Evolutionary conservation across 2,797 vertebrate genomes (phyloP).

Genomic region (Mus spretus): DNA sequence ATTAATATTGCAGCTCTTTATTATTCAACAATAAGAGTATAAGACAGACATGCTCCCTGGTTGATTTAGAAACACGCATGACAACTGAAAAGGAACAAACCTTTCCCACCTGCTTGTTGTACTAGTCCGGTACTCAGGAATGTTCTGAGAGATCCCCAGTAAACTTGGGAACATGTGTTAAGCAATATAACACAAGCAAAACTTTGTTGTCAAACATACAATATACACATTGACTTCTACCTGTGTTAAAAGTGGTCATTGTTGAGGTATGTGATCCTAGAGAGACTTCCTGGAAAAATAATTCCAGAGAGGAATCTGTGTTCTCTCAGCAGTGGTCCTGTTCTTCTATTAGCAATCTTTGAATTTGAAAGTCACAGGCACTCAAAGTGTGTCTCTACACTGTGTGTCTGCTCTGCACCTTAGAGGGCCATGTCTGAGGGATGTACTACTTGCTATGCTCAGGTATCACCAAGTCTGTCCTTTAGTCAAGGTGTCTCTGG

Average conservation of each 20-base stretch:
- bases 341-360: constrained; percentile 5
- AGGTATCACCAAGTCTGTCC: neutral
- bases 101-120: neutral
- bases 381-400: neutral
- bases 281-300: neutral
- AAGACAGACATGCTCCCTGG: neutral
- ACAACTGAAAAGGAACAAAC: no score
- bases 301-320: neutral
- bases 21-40: neutral
- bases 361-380: neutral
- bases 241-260: neutral
- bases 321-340: neutral
- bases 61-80: neutral
- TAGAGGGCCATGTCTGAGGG: neutral
- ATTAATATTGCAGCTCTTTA: no score
- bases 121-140: neutral
- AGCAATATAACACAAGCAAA: neutral
- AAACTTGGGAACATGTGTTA: neutral
- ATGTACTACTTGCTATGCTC: neutral
- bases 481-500: neutral
- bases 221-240: neutral
- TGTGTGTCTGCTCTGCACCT: neutral
- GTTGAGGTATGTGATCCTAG: neutral
- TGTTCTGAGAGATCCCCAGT: neutral
- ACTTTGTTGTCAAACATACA: neutral